These are phyloP conservation scores for Cassiopea andromeda DNA, from an alignment of 30 jellyfish, hydroid and myxozoan genomes.

Conservation along the genomic window DNA sequence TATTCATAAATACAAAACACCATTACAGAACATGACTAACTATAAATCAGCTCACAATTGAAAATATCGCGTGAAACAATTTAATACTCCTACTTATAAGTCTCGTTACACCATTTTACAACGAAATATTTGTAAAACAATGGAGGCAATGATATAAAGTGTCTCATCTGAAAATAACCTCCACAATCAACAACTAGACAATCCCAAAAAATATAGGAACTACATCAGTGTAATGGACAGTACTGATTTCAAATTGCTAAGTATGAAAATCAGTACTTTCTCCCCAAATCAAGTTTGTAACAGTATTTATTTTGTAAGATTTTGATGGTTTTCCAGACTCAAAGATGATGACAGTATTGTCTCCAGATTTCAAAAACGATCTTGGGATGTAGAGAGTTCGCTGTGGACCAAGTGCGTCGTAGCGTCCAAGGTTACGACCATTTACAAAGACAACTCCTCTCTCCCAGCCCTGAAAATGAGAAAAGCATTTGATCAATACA, in stretches of 20 bases:
- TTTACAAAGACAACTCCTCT: slow-evolving; percentile 94
- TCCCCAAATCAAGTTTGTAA: slow-evolving; percentile 31
- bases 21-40: no score
- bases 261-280: slow-evolving; percentile 33
- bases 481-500: background rate
- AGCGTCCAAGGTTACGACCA: slow-evolving; percentile 93
- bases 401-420: slow-evolving; percentile 96
- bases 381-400: slow-evolving; percentile 84
- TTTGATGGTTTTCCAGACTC: slow-evolving; percentile 78
- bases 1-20: no score
- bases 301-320: slow-evolving; percentile 38
- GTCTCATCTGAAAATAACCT: no score
- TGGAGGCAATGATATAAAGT: no score
- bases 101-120: no score
- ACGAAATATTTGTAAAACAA: no score
- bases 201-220: background rate
- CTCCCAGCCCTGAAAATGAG: slow-evolving; percentile 87
- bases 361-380: slow-evolving; percentile 63
- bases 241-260: background rate
- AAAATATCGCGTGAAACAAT: no score
- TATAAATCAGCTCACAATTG: no score
- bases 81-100: no score
- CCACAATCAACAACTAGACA: background rate
- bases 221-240: background rate
- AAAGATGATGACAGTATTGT: slow-evolving; percentile 76